Percentiles rank a stretch among this genome's conserved stretches.
These are phyloP conservation scores for Pelagia noctiluca DNA, from an alignment of 30 jellyfish, hydroid and myxozoan genomes.

Conservation along the genomic window DNA sequence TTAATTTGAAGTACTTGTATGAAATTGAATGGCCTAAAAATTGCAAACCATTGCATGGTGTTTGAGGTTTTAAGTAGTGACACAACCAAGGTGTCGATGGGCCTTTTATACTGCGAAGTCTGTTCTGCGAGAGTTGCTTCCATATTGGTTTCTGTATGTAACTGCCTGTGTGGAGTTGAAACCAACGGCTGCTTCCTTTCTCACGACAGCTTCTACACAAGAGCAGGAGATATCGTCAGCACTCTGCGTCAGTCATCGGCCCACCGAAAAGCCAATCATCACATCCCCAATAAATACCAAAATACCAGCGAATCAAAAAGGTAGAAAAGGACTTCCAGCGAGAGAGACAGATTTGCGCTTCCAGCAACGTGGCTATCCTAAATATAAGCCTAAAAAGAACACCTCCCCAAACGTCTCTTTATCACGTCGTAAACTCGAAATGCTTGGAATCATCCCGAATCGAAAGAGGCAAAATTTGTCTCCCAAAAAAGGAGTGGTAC, in stretches of 20 bases:
- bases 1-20: not conserved
- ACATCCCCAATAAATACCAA: not conserved
- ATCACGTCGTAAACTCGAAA: slow-evolving; percentile 41
- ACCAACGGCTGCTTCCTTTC: slow-evolving; percentile 14
- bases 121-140: slow-evolving; percentile 70
- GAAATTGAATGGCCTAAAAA: not conserved
- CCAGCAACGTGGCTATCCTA: too few species aligned
- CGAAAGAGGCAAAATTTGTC: slow-evolving; percentile 27
- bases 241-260: not conserved
- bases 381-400: not conserved
- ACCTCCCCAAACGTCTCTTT: slow-evolving; percentile 24
- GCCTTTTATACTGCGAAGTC: slow-evolving; percentile 19
- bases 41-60: not conserved
- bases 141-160: slow-evolving; percentile 21
- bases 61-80: too few species aligned
- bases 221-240: slow-evolving; percentile 5
- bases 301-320: too few species aligned
- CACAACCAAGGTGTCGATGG: too few species aligned
- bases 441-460: slow-evolving; percentile 46
- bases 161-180: not conserved
- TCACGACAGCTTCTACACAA: slow-evolving; percentile 3
- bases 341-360: too few species aligned
- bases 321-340: too few species aligned
- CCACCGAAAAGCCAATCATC: not conserved
- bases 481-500: slow-evolving; percentile 1